Evolutionary conservation across 2,797 vertebrate species (phyloP).

Genomic region (Molossus molossus): DNA sequence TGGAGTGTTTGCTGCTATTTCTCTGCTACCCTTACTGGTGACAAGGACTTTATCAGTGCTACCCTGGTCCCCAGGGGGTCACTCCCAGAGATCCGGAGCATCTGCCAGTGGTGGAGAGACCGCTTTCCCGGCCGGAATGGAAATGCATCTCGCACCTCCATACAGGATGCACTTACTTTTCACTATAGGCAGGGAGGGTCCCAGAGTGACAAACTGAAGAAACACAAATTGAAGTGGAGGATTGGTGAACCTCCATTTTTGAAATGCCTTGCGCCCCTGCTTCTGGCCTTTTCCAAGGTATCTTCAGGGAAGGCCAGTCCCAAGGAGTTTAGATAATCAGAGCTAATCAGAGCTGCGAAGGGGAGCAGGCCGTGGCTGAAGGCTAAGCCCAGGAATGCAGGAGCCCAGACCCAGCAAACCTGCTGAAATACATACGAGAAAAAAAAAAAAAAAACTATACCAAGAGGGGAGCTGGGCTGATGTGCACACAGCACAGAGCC

Average conservation of each 20-base stretch:
- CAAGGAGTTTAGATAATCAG: not conserved
- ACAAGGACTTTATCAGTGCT: not conserved
- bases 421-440: not conserved
- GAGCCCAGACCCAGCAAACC: not conserved
- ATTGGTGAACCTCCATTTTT: not conserved
- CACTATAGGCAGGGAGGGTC: not conserved
- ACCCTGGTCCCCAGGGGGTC: not conserved
- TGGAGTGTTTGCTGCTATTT: not conserved
- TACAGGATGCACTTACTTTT: not conserved
- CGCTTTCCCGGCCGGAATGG: not conserved
- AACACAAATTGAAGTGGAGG: constrained; percentile 4
- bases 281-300: not conserved
- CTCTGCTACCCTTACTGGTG: not conserved
- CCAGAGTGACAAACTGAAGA: not conserved
- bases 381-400: not conserved
- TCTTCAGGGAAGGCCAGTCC: not conserved
- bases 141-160: not conserved
- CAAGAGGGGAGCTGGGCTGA: not conserved
- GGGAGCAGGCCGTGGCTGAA: not conserved
- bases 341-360: not conserved
- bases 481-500: not conserved
- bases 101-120: not conserved
- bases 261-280: not conserved
- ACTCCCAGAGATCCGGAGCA: not conserved
- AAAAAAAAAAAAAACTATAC: not conserved